These are phyloP conservation scores for Patella depressa DNA, from an alignment of 2,888 invertebrate genomes.

Conservation along the genomic window DNA sequence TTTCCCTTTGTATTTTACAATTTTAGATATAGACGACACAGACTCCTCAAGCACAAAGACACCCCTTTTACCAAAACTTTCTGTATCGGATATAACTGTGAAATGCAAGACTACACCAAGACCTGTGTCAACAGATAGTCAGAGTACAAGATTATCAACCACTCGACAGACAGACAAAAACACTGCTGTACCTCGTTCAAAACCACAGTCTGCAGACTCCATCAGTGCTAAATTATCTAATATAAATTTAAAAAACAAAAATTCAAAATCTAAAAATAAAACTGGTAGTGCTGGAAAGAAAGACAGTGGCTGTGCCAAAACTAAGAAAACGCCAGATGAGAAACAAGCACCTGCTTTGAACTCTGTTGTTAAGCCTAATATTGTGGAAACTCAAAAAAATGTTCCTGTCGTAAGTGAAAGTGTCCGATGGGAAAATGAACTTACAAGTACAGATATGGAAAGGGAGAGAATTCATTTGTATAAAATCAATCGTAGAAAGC, in stretches of 20 bases:
- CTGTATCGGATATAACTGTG: background rate
- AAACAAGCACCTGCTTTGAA: background rate
- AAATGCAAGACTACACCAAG: background rate
- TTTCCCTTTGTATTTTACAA: background rate
- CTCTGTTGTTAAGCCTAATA: background rate
- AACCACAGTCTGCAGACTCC: background rate
- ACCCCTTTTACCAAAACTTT: background rate
- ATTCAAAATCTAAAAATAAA: background rate
- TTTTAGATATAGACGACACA: background rate
- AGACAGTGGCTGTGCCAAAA: background rate
- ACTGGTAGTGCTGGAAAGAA: background rate
- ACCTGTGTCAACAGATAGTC: background rate
- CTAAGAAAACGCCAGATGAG: background rate
- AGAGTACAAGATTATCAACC: background rate
- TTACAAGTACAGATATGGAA: slow-evolving; percentile 59
- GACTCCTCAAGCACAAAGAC: background rate
- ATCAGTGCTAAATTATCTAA: background rate
- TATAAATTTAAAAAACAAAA: background rate
- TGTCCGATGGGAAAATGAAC: slow-evolving; percentile 62
- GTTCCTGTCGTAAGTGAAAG: slow-evolving; percentile 43
- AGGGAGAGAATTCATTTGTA: slow-evolving; percentile 58
- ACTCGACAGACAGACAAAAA: background rate
- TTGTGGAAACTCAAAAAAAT: background rate
- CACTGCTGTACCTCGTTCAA: background rate
- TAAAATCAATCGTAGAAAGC: slow-evolving; percentile 66